phyloP scores from a whole-genome alignment of 2,113 vertebrate genomes.

The Plecotus auritus region DNA sequence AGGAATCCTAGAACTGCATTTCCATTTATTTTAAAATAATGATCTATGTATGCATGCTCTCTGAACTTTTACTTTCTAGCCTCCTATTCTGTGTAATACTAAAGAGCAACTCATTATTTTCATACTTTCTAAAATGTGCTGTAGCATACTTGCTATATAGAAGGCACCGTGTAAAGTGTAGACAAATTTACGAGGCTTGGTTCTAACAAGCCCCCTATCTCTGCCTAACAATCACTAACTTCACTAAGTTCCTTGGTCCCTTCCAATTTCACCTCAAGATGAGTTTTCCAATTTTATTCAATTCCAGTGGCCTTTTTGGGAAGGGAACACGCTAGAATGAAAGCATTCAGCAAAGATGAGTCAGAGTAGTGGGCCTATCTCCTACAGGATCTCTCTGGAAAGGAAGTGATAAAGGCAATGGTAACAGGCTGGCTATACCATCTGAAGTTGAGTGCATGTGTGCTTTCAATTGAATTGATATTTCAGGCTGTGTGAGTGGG shows the following conservation, averaged over 20 bases:
- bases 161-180: not conserved
- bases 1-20: not conserved
- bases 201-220: not conserved
- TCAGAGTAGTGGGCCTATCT: not conserved
- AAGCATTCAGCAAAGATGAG: not conserved
- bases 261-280: conserved; percentile 2
- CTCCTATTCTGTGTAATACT: not conserved
- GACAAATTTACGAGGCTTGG: not conserved
- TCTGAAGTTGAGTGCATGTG: not conserved
- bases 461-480: not conserved
- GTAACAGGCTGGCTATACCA: not conserved
- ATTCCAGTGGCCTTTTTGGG: not conserved
- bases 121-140: not conserved
- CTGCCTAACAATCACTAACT: not conserved
- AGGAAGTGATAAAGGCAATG: not conserved
- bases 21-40: not conserved
- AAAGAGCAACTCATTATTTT: not conserved
- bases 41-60: not conserved
- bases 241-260: not conserved
- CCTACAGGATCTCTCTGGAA: not conserved
- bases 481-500: not conserved
- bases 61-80: not conserved
- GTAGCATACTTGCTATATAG: not conserved
- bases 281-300: not conserved
- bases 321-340: not conserved